Conservation (phyloP, 2,797 vertebrate species). For the Coccyzus lansbergi region DNA sequence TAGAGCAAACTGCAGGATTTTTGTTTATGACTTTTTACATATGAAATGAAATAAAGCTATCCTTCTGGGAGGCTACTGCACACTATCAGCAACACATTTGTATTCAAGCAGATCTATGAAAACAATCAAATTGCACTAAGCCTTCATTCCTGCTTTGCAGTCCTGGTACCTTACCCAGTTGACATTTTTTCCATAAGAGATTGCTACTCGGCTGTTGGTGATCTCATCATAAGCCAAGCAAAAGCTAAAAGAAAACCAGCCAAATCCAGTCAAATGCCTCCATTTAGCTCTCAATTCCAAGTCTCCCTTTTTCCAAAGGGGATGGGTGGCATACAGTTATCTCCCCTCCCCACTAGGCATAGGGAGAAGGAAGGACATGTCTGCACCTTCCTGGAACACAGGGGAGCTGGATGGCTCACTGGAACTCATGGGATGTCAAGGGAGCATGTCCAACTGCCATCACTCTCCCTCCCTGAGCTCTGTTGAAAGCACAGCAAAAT, state of each 20-base stretch:
- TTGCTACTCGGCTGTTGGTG: neutral
- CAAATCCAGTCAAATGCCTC: neutral
- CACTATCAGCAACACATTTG: neutral
- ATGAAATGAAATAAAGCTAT: neutral
- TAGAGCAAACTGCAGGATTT: neutral
- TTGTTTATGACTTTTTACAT: neutral
- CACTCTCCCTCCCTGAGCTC: neutral
- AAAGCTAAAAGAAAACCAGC: neutral
- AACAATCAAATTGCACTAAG: neutral
- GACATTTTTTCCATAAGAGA: neutral
- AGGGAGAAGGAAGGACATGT: neutral
- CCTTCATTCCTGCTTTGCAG: neutral
- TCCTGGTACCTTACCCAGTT: neutral
- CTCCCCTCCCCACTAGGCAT: neutral
- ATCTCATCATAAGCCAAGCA: neutral
- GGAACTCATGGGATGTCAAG: neutral
- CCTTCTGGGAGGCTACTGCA: neutral
- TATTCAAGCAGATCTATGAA: slow-evolving; percentile 3
- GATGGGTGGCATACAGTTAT: rapidly evolving
- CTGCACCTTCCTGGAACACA: neutral
- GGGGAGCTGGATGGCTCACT: rapidly evolving
- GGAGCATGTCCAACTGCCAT: neutral
- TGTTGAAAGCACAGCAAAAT: slow-evolving; percentile 16
- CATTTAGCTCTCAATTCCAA: rapidly evolving
- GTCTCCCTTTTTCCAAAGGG: neutral